These are phyloP conservation scores for Solea senegalensis DNA, from an alignment of 2,113 vertebrate genomes.

Conservation along the genomic window DNA sequence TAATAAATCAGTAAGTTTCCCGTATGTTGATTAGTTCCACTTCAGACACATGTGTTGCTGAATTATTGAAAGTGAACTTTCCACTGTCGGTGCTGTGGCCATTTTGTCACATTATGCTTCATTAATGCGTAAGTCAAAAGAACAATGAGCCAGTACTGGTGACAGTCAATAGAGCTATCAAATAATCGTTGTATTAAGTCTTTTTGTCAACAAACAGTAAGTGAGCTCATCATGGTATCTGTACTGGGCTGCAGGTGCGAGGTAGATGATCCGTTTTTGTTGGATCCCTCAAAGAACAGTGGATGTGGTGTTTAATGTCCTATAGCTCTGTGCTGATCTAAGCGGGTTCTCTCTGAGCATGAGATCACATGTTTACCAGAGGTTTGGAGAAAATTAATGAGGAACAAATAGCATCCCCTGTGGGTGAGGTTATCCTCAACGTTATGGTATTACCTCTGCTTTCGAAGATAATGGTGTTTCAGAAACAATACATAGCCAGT, in stretches of 20 bases:
- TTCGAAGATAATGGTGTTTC: slow-evolving; percentile 28
- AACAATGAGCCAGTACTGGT: slow-evolving; percentile 1
- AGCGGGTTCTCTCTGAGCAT: slow-evolving; percentile 43
- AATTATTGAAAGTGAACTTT: slow-evolving; percentile 7
- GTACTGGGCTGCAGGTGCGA: slow-evolving; percentile 27
- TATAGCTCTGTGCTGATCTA: slow-evolving; percentile 44
- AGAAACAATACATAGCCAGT: background rate
- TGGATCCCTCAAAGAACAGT: slow-evolving; percentile 10
- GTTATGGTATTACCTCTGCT: slow-evolving; percentile 32
- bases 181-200: background rate
- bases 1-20: background rate
- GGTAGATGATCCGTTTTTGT: slow-evolving; percentile 34
- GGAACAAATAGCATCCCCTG: slow-evolving; percentile 24
- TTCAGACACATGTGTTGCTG: background rate
- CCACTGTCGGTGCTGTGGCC: background rate
- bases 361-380: slow-evolving; percentile 32
- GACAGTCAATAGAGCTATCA: slow-evolving; percentile 1
- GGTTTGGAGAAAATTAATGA: slow-evolving; percentile 46
- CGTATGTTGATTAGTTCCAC: background rate
- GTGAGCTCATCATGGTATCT: slow-evolving; percentile 35
- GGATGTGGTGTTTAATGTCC: slow-evolving; percentile 37
- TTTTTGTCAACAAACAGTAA: slow-evolving; percentile 25
- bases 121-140: slow-evolving; percentile 8
- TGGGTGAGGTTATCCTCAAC: slow-evolving; percentile 10
- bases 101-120: slow-evolving; percentile 6